Conservation (phyloP, 2,797 vertebrate species). For the Carapus acus region DNA sequence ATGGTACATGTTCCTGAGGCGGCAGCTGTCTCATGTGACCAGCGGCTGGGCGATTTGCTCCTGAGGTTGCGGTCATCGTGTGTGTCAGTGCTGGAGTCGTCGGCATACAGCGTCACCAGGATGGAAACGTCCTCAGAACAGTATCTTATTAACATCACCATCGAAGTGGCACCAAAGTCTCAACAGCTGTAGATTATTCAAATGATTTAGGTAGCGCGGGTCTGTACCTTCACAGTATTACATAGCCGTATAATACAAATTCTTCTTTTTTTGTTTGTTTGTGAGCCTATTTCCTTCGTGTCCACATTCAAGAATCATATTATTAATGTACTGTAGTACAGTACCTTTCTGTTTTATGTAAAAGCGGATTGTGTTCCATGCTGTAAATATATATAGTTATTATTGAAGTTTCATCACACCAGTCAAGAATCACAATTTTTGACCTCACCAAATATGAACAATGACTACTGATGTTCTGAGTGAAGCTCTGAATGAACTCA, state of each 20-base stretch:
- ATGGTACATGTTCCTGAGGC: not conserved
- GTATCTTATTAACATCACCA: slow-evolving; percentile 26
- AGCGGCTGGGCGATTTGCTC: slow-evolving; percentile 14
- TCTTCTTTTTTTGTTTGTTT: not conserved
- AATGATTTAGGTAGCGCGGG: no score
- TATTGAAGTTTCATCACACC: not conserved
- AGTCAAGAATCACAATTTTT: not conserved
- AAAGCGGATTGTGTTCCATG: no score
- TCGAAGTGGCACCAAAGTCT: slow-evolving; percentile 27
- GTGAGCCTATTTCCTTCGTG: slow-evolving; percentile 1
- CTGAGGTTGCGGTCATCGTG: slow-evolving; percentile 33
- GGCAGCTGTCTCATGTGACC: no score
- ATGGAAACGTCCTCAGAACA: slow-evolving; percentile 15
- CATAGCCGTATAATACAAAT: not conserved
- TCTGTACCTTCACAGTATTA: no score
- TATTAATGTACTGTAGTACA: no score
- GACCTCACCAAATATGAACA: not conserved
- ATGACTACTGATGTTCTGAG: not conserved
- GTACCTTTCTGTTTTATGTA: no score
- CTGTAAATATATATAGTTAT: no score
- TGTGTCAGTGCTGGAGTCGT: slow-evolving; percentile 31
- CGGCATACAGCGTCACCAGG: slow-evolving; percentile 10
- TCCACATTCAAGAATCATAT: no score
- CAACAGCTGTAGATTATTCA: slow-evolving; percentile 5
- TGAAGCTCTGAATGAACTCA: not conserved